Base-by-base conservation (phyloP, 1,140 invertebrate species). In the Heliconius hewitsoni region DNA sequence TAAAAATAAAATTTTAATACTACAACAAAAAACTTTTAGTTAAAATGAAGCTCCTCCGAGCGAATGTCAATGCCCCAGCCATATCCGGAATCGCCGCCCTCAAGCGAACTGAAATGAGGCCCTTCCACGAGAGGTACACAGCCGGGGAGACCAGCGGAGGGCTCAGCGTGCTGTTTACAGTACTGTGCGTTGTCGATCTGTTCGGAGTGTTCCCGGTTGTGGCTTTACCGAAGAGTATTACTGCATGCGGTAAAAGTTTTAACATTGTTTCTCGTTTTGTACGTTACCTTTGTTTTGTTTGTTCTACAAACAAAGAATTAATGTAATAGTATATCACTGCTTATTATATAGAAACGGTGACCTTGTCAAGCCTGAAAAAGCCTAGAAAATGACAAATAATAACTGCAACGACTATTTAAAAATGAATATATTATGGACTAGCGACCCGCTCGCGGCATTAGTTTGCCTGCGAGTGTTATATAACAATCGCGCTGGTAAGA, bases 151-250 rank as follows among this genome's bases (percentile, higher is more conserved):
- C 90, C 0, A 89, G 87, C 3, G 91, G 93, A 0, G 96, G 96
- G 1, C 91, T 97, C 16, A 96, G 96, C 19, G 90, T 97, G 1
- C 86, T 97, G 57, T 97, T 97, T 87, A 96, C 97, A 0, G 95
- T 96, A 9, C 92, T 97, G 19, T 98, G 97, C 86, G 96, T 98
- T 23, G 95, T 98, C 9, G 97, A 98, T 90, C 95, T 98, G 72
- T 97, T 98, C 84, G 97, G 97, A 52, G 97, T 98, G 0, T 97
- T 97, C 87, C 97, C 97, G 0, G 96, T 98, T 3, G 95, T 98
- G 1, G 95, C 97, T 6, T 87, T 98, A 74, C 97, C 97, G 0
- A 95, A 96, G 79, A 94, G 96, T 27, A 95, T 97, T 27, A 96
- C 97, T 23, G 95, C 96, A 82, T 97, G 97, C 82, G 97, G 97